Evolutionary conservation across 2,888 invertebrate genomes (phyloP), one percentile per base, ranked within the genome.

Genomic region (Drosophila austrosaltans): DNA sequence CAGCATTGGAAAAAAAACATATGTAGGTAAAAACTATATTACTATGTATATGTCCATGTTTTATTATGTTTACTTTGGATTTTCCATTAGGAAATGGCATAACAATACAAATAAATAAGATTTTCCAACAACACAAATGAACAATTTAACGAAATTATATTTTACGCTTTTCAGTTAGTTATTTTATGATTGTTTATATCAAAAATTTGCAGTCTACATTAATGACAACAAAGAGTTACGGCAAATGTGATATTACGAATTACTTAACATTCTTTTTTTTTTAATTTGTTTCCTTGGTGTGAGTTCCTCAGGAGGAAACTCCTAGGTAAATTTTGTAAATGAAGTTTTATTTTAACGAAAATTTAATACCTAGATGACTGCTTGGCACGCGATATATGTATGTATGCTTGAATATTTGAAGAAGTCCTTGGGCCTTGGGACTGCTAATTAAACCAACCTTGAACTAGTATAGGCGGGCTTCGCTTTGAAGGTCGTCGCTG

Each of bases 381-480:
- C 44, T 61, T 63, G 69, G 32, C 83, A 83, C 83, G 83, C 83
- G 89, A 83, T 87, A 74, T 63, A 54, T 54, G 54, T 20, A 10
- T 25, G 3, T 66, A 28, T 28, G 44, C 20, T 3, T 32, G 5
- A 61, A 44, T 67, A 28, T 39, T 40, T 36, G 16, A 40, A 53
- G 36, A 44, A 63, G 61, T 71, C 80, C 70, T 68, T 75, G 63
- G 59, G 65, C 53, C 62, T 61, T 80, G 71, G 62, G 72, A 64
- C 66, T 63, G 83, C 76, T 91, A 91, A 89, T 89, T 88, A 90
- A 75, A 74, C 75, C 77, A 58, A 77, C 90, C 87, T 89, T 89
- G 79, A 39, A 61, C 71, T 48, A 66, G 40, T 32, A 44, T 63
- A 65, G 39, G 60, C 65, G 76, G 71, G 71, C 64, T 72, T 77